A percentile compares a stretch with the other conserved stretches of the same genome.
Evolutionary conservation across 2,888 invertebrate species (phyloP).

Genomic region (Physocephala rufipes): DNA sequence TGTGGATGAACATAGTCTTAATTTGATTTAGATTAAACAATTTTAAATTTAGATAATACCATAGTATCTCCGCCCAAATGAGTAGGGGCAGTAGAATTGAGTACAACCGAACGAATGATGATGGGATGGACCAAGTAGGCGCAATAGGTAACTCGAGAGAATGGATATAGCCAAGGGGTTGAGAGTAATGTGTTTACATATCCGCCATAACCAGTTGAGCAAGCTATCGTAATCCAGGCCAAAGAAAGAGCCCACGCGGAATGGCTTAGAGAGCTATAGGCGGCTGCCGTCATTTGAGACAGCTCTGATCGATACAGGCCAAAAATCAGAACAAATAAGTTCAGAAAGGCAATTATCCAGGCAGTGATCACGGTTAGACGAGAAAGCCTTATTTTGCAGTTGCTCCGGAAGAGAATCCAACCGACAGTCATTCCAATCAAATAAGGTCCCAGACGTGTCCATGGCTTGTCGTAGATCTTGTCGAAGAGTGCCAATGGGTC

Average conservation of each 20-base stretch:
- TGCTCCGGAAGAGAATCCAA: conserved; percentile 84
- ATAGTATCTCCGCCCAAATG: conserved; percentile 82
- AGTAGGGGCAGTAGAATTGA: conserved; percentile 83
- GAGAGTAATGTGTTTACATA: conserved; percentile 78
- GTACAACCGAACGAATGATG: conserved; percentile 80
- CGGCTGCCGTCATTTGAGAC: conserved; percentile 75
- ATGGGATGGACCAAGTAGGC: conserved; percentile 87
- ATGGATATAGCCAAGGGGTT: conserved; percentile 81
- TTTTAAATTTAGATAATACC: conserved; percentile 68
- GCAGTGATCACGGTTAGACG: conserved; percentile 75
- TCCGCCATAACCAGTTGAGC: conserved; percentile 86
- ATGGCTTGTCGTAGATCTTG: conserved; percentile 90
- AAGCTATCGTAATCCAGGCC: conserved; percentile 86
- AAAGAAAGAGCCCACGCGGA: conserved; percentile 84
- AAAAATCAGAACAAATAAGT: conserved; percentile 78
- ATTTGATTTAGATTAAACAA: background rate
- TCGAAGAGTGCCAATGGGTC: conserved; percentile 87
- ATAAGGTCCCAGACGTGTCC: conserved; percentile 86
- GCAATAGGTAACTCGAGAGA: conserved; percentile 87
- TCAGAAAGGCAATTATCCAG: conserved; percentile 75
- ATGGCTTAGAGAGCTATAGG: conserved; percentile 83
- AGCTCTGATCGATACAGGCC: conserved; percentile 79
- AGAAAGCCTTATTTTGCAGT: conserved; percentile 78
- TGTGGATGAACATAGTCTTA: conserved; percentile 47
- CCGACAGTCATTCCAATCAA: conserved; percentile 85